These are phyloP conservation scores for Sporophila hypoxantha DNA, from an alignment of 2,113 vertebrate genomes.

Conservation along the genomic window DNA sequence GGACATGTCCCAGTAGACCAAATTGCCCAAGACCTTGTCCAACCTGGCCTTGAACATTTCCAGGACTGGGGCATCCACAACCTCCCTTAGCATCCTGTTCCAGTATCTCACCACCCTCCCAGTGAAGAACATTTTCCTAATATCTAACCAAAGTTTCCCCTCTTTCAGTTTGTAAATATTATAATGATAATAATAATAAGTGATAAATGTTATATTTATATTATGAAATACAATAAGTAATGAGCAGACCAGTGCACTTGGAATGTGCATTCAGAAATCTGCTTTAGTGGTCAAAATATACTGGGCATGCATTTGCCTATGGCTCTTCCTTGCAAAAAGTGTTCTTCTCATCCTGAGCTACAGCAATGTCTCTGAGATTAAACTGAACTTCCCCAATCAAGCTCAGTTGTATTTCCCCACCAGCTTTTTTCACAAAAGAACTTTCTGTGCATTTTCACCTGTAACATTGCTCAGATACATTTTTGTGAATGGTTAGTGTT, in stretches of 20 bases:
- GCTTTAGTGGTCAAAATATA: not conserved
- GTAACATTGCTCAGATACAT: not conserved
- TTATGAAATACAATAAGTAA: not conserved
- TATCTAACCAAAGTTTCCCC: not conserved
- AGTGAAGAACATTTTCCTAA: not conserved
- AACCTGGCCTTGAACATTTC: not conserved
- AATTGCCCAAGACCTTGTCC: not conserved
- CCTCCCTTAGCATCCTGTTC: not conserved
- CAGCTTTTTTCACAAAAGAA: not conserved
- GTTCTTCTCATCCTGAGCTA: not conserved
- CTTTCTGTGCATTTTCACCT: not conserved
- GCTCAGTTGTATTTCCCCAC: not conserved
- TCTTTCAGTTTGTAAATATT: not conserved
- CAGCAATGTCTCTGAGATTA: not conserved
- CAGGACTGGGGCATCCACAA: not conserved
- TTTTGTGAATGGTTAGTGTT: not conserved
- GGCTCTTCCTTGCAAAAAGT: not conserved
- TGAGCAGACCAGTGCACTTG: not conserved
- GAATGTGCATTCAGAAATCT: not conserved
- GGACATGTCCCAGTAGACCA: not conserved
- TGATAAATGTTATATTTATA: not conserved
- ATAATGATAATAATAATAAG: not conserved
- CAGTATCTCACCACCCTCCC: not conserved
- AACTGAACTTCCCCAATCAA: not conserved
- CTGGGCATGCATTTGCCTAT: not conserved